A percentile compares a stretch with the other conserved stretches of the same genome.
Conservation (phyloP, 2,888 invertebrate species). For the Lamellibrachia columna region DNA sequence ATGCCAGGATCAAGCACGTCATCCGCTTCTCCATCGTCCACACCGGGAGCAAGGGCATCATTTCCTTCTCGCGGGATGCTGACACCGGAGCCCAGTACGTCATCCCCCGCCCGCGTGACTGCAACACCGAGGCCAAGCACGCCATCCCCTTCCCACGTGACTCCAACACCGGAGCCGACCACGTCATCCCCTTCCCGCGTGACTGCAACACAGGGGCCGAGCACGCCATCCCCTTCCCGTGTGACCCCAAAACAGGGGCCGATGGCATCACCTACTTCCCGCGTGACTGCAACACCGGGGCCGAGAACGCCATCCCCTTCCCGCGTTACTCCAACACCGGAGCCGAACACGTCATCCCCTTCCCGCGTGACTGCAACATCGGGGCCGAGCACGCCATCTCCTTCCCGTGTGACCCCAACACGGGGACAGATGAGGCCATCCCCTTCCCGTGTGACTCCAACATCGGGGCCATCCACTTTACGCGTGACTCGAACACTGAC, state of each 20-base stretch:
- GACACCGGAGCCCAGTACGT: background rate
- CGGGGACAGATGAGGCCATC: background rate
- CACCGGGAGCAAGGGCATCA: no score
- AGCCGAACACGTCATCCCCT: background rate
- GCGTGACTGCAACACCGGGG: background rate
- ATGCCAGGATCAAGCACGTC: no score
- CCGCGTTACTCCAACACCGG: background rate
- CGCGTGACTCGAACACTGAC: no score
- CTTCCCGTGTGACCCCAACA: no score
- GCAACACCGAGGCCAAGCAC: background rate
- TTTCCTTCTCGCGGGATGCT: background rate
- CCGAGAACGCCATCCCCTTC: background rate
- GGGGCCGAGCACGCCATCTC: background rate
- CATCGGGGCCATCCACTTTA: background rate
- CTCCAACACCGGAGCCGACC: background rate
- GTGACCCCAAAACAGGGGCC: background rate
- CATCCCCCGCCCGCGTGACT: background rate
- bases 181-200: background rate
- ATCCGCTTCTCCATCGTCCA: no score
- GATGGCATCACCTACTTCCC: no score
- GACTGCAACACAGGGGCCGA: background rate
- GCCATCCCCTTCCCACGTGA: background rate
- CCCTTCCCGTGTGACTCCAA: background rate
- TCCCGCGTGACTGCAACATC: background rate
- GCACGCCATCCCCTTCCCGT: background rate